Conservation (phyloP, 2,113 vertebrate genomes). For the Psilopsiagon aurifrons region DNA sequence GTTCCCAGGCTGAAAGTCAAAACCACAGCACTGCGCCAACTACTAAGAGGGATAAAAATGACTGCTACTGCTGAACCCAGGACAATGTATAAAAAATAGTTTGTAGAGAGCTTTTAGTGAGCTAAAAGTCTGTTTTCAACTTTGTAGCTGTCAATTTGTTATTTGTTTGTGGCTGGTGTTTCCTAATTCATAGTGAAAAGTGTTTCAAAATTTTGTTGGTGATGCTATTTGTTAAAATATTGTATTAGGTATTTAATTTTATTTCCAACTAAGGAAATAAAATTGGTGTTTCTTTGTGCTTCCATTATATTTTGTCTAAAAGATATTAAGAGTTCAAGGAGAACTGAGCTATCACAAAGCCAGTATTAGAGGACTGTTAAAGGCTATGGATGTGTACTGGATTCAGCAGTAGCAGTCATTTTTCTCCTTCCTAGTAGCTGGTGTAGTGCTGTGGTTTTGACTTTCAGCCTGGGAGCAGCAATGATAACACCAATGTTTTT, state of each 20-base stretch:
- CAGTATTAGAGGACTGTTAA: neutral
- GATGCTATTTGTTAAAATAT: neutral
- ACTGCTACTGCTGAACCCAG: too few relatives aligned
- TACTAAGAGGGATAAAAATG: too few relatives aligned
- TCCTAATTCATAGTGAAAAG: neutral
- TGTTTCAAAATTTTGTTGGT: neutral
- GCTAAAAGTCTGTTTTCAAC: neutral
- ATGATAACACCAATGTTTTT: too few relatives aligned
- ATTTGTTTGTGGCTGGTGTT: neutral
- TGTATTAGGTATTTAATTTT: neutral
- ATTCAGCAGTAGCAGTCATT: too few relatives aligned
- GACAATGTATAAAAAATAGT: neutral
- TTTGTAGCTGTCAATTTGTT: neutral
- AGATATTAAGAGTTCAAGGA: neutral
- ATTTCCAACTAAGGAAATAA: neutral
- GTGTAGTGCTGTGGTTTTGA: too few relatives aligned
- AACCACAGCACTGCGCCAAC: too few relatives aligned
- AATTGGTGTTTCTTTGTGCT: neutral
- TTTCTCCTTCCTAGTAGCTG: too few relatives aligned
- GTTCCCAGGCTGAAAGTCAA: too few relatives aligned
- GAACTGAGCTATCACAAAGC: neutral
- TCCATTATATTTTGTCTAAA: neutral
- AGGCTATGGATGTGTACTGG: neutral
- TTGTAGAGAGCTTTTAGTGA: neutral
- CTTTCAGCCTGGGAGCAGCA: too few relatives aligned